phyloP scores from a whole-genome alignment of 2,797 vertebrate genomes.

The Sebastes paucispinis region DNA sequence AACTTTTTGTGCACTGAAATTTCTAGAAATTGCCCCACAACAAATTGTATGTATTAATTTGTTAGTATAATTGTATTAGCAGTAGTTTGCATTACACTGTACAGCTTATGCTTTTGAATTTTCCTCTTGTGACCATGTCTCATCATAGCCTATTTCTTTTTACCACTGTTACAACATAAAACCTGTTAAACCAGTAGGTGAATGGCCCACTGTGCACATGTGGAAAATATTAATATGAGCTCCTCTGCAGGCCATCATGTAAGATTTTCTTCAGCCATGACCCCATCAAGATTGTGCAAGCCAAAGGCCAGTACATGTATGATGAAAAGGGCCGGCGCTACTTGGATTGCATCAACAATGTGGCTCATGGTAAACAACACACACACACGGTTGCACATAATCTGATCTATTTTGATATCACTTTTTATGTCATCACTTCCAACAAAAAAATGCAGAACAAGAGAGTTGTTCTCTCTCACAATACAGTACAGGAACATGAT shows the following conservation, averaged over 20 bases:
- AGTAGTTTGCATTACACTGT: neutral
- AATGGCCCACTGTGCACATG: neutral
- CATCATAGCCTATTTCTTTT: too few relatives aligned
- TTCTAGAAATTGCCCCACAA: neutral
- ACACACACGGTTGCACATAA: neutral
- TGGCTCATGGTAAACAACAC: conserved; percentile 91
- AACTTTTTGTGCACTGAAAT: neutral
- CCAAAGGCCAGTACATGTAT: conserved; percentile 95
- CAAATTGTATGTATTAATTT: neutral
- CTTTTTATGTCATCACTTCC: neutral
- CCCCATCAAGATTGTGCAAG: conserved; percentile 93
- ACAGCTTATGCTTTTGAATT: neutral
- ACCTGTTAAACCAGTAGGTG: neutral
- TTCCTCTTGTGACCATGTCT: neutral
- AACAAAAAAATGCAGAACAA: neutral
- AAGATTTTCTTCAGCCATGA: conserved; percentile 95
- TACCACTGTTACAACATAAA: neutral
- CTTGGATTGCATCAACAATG: conserved; percentile 98
- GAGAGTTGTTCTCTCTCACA: neutral
- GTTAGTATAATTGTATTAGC: neutral
- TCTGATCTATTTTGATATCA: neutral
- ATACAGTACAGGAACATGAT: neutral
- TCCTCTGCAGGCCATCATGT: conserved; percentile 89
- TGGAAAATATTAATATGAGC: neutral
- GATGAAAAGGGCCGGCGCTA: conserved; percentile 90